Conservation (phyloP, 1,140 invertebrate genomes). For the Helicoverpa armigera region DNA sequence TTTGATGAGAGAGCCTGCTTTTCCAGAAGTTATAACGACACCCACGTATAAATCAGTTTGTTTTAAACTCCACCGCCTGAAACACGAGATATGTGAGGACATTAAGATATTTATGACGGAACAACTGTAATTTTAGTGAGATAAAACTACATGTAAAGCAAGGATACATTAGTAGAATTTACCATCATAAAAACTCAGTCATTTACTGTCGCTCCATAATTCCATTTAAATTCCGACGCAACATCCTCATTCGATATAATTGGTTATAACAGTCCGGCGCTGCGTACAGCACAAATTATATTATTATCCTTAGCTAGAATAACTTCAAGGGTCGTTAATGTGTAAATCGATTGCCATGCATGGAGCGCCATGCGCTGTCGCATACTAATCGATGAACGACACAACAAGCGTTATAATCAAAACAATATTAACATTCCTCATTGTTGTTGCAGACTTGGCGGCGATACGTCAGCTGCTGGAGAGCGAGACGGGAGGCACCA, state of each 20-base stretch:
- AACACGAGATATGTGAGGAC: conserved; percentile 40
- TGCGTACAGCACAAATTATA: conserved; percentile 38
- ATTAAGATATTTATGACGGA: conserved; percentile 48
- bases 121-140: conserved; percentile 35
- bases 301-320: conserved; percentile 48
- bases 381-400: conserved; percentile 57
- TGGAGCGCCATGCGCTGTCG: conserved; percentile 53
- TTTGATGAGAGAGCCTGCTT: conserved; percentile 57
- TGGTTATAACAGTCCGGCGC: conserved; percentile 54
- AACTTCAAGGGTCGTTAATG: conserved; percentile 64
- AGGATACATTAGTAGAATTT: conserved; percentile 26
- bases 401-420: conserved; percentile 39
- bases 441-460: conserved; percentile 79
- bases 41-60: conserved; percentile 53
- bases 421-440: conserved; percentile 44
- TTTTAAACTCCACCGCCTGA: conserved; percentile 41
- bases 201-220: conserved; percentile 53
- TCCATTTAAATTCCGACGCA: conserved; percentile 63
- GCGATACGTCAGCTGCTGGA: conserved; percentile 82
- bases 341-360: conserved; percentile 66
- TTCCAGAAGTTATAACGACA: conserved; percentile 58
- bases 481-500: conserved; percentile 87
- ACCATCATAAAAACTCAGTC: conserved; percentile 50
- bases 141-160: conserved; percentile 29
- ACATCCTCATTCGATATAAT: conserved; percentile 61